phyloP scores from a whole-genome alignment of 2,113 vertebrate species.

The Motacilla alba region DNA sequence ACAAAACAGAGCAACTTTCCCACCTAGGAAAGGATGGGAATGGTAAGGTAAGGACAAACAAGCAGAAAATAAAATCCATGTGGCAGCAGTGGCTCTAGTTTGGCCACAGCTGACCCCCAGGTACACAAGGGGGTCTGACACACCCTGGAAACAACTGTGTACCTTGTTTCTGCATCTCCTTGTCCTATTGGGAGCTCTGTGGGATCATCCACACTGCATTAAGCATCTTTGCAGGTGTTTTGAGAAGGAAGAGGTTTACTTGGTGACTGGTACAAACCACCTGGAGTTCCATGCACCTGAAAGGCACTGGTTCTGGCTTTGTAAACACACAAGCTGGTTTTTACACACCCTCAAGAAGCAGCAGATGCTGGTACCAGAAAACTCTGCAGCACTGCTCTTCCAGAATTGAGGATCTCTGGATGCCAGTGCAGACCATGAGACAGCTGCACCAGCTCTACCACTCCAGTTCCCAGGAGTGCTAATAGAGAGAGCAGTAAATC shows the following conservation, averaged over 20 bases:
- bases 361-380: neutral
- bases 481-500: neutral
- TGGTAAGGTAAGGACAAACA: neutral
- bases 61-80: neutral
- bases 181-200: neutral
- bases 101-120: neutral
- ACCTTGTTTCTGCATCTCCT: accelerated
- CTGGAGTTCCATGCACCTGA: neutral
- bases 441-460: neutral
- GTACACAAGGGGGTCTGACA: neutral
- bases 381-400: neutral
- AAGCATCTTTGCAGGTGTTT: neutral
- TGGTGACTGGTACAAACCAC: neutral
- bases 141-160: neutral
- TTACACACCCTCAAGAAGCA: neutral
- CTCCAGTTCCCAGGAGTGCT: neutral
- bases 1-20: neutral
- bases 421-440: neutral
- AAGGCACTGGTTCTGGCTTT: neutral
- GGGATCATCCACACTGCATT: neutral
- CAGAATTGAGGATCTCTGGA: neutral
- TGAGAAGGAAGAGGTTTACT: neutral
- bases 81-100: neutral
- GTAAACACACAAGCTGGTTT: neutral
- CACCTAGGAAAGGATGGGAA: neutral